Percentiles rank a stretch among this genome's conserved stretches.
Evolutionary conservation across 2,797 vertebrate species (phyloP).

Genomic region (Gadopsis marmoratus): DNA sequence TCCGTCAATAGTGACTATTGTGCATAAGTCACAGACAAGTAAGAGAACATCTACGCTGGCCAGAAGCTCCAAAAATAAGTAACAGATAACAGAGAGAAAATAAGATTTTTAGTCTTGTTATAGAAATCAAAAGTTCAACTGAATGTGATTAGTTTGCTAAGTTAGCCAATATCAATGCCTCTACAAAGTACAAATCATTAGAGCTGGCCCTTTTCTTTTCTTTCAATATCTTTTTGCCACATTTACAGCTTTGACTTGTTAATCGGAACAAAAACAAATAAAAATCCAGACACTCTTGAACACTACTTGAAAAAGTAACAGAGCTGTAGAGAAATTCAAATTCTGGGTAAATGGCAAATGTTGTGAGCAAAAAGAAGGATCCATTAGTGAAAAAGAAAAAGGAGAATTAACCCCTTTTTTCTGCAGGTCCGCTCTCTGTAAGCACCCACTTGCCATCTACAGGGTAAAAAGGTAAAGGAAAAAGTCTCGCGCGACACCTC

Average conservation of each 20-base stretch:
- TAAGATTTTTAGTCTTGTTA: slow-evolving; percentile 42
- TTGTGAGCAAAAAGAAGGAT: slow-evolving; percentile 23
- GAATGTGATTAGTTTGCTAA: slow-evolving; percentile 53
- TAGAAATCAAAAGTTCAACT: slow-evolving; percentile 43
- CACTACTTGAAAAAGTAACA: slow-evolving; percentile 49
- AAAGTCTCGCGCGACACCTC: slow-evolving; percentile 53
- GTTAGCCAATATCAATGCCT: slow-evolving; percentile 45
- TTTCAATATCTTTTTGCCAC: slow-evolving; percentile 18
- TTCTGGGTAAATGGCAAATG: slow-evolving; percentile 18
- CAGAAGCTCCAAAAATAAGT: slow-evolving; percentile 53
- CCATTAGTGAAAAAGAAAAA: slow-evolving; percentile 58
- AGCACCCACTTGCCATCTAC: slow-evolving; percentile 30
- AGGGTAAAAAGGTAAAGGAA: slow-evolving; percentile 20
- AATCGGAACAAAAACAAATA: slow-evolving; percentile 41
- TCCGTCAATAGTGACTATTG: slow-evolving; percentile 72
- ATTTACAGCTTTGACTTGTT: slow-evolving; percentile 87
- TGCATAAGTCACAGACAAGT: slow-evolving; percentile 62
- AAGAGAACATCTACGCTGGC: slow-evolving; percentile 43
- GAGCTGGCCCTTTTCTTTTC: slow-evolving; percentile 74
- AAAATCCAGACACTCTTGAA: slow-evolving; percentile 17
- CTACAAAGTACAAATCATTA: slow-evolving; percentile 71
- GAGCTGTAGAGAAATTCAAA: slow-evolving; percentile 52
- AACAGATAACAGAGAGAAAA: slow-evolving; percentile 48
- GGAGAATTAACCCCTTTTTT: neutral
- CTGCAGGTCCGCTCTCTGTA: slow-evolving; percentile 27